Evolutionary conservation across 2,113 vertebrate genomes (phyloP), one percentile per base, ranked within the genome.

Genomic region (Nesogale talazaci): DNA sequence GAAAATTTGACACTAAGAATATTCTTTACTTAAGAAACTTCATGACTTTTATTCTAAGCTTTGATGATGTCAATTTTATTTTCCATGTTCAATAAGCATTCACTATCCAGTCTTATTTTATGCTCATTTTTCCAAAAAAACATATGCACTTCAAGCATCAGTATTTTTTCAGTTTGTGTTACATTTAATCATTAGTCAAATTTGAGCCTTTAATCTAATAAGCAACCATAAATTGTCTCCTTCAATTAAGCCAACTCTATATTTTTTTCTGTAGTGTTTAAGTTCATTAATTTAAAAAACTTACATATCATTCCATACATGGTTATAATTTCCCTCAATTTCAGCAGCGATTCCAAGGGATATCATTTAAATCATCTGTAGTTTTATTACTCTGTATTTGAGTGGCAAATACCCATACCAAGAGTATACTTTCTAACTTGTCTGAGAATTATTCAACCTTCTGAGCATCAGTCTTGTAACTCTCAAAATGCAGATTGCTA

Each of bases 401-500:
- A 42, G 4, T 52, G 40, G 22, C 86, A 42, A 52, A 52, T 52
- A 52, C 6, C 12, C 16, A 78, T 77, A 34, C 19, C 16, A 31
- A 25, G 9, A 12, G 15, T 34, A 61, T 52, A 86, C 34, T n/a
- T 81, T 61, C 46, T 63, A 2, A 3, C 3, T 76, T 89, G 34
- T 75, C 27, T 42, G 52, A 42, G 31, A 78, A 63, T 38, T 76
- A 5, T 81, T 77, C 17, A 77, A n/a, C 46, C 46, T 61, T 29
- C 16, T 31, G 22, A 56, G 40, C 10, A 12, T 52, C 52, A 77
- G 16, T 77, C 16, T 29, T 1, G 12, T 7, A 81, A 46, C 61
- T 46, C 70, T 86, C 52, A 90, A 27, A 34, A 80, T 27, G 8
- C 17, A 76, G 36, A 77, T 42, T 77, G 46, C 56, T 90, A 87